phyloP scores from a whole-genome alignment of 2,797 vertebrate species.

The Cirrhinus mrigala region DNA sequence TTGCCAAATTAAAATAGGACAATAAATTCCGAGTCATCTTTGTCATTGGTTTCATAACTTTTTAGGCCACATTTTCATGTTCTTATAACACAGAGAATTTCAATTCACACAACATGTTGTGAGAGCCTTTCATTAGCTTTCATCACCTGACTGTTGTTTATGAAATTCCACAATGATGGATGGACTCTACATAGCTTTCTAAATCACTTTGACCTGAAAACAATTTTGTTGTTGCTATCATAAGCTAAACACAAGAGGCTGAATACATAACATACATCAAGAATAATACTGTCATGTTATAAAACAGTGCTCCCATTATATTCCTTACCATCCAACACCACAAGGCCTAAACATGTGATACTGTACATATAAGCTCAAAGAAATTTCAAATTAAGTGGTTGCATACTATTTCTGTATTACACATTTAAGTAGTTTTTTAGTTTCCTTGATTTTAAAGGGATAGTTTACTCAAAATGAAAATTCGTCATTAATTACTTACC shows the following conservation, averaged over 20 bases:
- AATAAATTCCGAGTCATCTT: neutral
- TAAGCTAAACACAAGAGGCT: neutral
- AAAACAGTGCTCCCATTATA: neutral
- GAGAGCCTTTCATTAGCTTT: conserved; percentile 3
- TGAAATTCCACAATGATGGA: neutral
- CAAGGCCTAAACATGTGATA: neutral
- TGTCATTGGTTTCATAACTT: conserved; percentile 18
- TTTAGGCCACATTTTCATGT: neutral
- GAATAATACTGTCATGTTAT: neutral
- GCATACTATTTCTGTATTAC: too few species aligned
- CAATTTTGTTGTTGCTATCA: neutral
- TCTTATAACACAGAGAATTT: neutral
- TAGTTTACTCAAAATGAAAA: too few species aligned
- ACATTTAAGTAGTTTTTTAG: too few species aligned
- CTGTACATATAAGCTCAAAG: neutral
- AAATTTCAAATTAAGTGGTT: neutral
- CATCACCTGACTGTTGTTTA: neutral
- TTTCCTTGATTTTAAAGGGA: too few species aligned
- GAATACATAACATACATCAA: neutral
- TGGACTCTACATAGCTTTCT: neutral
- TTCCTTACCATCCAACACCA: neutral
- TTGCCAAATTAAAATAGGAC: neutral
- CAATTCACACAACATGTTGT: neutral
- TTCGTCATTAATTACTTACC: too few species aligned
- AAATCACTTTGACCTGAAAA: neutral